Evolutionary conservation across 2,888 invertebrate species (phyloP).

Genomic region (Craniophora ligustri): DNA sequence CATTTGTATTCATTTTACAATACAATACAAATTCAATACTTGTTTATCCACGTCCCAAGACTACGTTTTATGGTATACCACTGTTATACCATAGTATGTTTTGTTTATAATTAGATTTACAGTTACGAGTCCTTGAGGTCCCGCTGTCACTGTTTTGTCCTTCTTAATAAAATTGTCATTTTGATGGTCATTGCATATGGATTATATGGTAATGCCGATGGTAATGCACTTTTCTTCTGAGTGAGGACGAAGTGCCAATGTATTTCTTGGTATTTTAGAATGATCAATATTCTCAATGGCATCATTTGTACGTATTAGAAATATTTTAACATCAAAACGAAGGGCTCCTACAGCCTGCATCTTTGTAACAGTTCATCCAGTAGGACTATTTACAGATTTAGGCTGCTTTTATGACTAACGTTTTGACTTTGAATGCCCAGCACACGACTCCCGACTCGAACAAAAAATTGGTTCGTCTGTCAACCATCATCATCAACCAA

Average conservation of each 20-base stretch:
- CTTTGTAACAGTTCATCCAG: too few species aligned
- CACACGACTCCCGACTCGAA: too few species aligned
- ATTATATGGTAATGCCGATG: conserved; percentile 24
- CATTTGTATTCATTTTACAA: conserved; percentile 60
- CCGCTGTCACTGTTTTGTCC: conserved; percentile 11
- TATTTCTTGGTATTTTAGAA: not conserved
- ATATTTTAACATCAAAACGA: too few species aligned
- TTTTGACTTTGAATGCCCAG: too few species aligned
- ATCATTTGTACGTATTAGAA: not conserved
- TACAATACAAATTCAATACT: conserved; percentile 56
- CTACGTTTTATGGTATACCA: conserved; percentile 28
- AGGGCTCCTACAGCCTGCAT: too few species aligned
- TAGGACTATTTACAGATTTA: too few species aligned
- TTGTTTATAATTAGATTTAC: conserved; percentile 41
- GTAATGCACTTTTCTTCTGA: not conserved
- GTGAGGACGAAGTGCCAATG: not conserved
- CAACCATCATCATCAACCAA: too few species aligned
- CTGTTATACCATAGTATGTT: conserved; percentile 7
- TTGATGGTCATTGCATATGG: conserved; percentile 19
- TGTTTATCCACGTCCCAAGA: conserved; percentile 36
- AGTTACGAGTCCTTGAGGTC: conserved; percentile 36
- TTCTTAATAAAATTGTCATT: conserved; percentile 17
- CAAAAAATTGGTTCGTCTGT: too few species aligned
- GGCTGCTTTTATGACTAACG: too few species aligned
- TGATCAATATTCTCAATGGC: not conserved